These are phyloP conservation scores for Lates calcarifer DNA, from an alignment of 2,113 vertebrate genomes.

Conservation along the genomic window DNA sequence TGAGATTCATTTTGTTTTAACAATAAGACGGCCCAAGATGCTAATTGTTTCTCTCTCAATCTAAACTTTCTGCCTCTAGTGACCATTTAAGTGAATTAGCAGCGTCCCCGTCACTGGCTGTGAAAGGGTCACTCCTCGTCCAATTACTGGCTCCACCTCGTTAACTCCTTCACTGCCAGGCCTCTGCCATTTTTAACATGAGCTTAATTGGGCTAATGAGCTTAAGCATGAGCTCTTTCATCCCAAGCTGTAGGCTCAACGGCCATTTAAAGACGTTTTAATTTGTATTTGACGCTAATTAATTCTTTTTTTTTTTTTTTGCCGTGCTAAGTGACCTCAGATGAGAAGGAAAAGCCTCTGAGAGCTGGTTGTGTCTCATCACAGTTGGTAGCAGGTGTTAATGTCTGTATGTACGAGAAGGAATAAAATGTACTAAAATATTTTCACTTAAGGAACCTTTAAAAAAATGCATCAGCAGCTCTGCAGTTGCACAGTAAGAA, in stretches of 20 bases:
- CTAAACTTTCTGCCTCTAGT: constrained; percentile 29
- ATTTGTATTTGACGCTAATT: constrained; percentile 71
- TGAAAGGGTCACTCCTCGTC: constrained; percentile 64
- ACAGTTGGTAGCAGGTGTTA: not conserved
- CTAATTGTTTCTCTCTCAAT: constrained; percentile 1
- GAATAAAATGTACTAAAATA: too few species aligned
- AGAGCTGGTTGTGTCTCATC: not conserved
- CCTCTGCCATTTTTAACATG: constrained; percentile 35
- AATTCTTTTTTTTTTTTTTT: constrained; percentile 25
- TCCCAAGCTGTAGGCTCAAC: constrained; percentile 54
- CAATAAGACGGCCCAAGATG: not conserved
- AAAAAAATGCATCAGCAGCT: not conserved
- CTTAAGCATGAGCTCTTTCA: constrained; percentile 56
- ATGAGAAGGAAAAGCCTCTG: not conserved
- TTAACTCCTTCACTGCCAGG: constrained; percentile 68
- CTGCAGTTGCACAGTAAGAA: not conserved
- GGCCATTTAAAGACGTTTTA: constrained; percentile 60
- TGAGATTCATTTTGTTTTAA: not conserved
- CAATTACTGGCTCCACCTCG: constrained; percentile 72
- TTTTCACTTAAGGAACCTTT: too few species aligned
- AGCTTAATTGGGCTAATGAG: constrained; percentile 79
- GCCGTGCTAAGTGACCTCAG: constrained; percentile 20
- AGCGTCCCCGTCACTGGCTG: constrained; percentile 32
- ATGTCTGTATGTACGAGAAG: too few species aligned
- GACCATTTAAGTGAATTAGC: constrained; percentile 75